Base-by-base conservation (phyloP, 2,888 invertebrate genomes). In the Miltochrista miniata region DNA sequence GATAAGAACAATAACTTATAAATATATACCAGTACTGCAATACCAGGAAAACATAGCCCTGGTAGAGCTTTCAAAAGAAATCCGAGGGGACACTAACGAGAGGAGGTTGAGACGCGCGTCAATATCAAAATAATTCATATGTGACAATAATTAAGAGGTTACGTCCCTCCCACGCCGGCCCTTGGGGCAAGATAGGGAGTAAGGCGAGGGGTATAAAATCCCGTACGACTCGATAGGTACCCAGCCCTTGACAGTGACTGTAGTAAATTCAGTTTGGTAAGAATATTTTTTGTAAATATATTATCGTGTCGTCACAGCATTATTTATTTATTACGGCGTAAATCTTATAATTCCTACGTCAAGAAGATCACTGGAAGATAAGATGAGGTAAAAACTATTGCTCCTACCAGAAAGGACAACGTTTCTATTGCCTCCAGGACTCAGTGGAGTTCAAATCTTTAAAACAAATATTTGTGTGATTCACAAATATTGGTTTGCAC, bases 51-150 rank as follows among this genome's bases (percentile, higher is more conserved):
- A 36, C 61, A 71, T 58, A 56, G 38, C 45, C 41, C 45, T 55
- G 36, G 50, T 24, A 49, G 57, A 65, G 54, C 34, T 61, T 56
- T 68, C 62, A 63, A 72, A 70, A 69, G 68, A 67, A 31, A 62
- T 51, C 71, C 66, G 54, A 62, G 65, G 71, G 71, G 67, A 70
- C 59, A 56, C 60, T 71, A 71, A 71, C 68, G 67, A 67, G 67
- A 68, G 68, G 61, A 61, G 62, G 64, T 61, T 60, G 70, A 70
- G 67, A 59, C 70, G 63, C 76, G 79, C 83, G 81, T 83, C 87
- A 81, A 86, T 87, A 85, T 81, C 83, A 82, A 87, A 87, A 87
- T 87, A 87, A 87, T 84, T 87, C 87, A 86, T 83, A 88, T 87
- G 86, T 86, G 85, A 87, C 87, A 87, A 88, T 89, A 89, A 88